Conservation (phyloP, 2,888 invertebrate species). For the Lithophane ornitopus region DNA sequence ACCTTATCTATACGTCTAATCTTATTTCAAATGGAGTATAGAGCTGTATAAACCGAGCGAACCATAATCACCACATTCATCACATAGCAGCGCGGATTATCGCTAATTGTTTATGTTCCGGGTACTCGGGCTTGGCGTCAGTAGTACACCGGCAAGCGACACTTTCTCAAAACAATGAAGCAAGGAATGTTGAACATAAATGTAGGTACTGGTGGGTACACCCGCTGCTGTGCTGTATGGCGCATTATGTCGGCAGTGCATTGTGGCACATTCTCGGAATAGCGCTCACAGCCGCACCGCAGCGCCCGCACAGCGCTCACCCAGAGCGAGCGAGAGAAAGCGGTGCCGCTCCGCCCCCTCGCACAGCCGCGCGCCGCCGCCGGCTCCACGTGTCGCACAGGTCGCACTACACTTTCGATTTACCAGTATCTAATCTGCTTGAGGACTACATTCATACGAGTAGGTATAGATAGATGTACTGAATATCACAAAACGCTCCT, state of each 20-base stretch:
- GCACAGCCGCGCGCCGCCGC: background rate
- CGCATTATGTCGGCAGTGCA: constrained; percentile 26
- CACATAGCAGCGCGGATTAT: background rate
- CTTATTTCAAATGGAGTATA: no score
- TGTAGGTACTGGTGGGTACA: background rate
- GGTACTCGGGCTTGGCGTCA: background rate
- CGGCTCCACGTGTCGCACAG: constrained; percentile 27
- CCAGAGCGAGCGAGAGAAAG: constrained; percentile 30
- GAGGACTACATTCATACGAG: no score
- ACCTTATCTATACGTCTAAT: no score
- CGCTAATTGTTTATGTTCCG: constrained; percentile 42
- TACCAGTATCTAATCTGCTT: background rate
- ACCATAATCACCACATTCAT: background rate
- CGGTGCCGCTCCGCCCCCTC: background rate
- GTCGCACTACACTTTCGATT: constrained; percentile 45
- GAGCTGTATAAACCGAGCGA: background rate
- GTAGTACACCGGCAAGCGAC: background rate
- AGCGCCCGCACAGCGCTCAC: constrained; percentile 5
- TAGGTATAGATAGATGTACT: background rate
- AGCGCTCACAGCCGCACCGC: constrained; percentile 6
- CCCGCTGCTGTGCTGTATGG: background rate
- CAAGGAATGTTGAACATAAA: constrained; percentile 40
- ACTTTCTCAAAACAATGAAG: constrained; percentile 58
- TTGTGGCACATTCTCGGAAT: constrained; percentile 31
- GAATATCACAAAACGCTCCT: background rate